phyloP scores from a whole-genome alignment of 1,140 invertebrate species.

The Aricia agestis region DNA sequence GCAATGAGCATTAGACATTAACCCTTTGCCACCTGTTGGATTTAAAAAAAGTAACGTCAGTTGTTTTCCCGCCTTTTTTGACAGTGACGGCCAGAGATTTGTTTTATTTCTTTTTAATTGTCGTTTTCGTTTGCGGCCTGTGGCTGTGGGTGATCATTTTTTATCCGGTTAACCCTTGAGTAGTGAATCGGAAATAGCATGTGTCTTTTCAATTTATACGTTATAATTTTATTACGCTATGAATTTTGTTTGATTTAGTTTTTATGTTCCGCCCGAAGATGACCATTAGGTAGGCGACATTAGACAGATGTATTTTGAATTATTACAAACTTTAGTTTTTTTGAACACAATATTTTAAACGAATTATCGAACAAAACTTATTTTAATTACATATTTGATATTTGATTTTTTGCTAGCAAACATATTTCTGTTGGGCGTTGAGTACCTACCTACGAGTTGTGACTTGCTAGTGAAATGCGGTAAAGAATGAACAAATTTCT shows the following conservation, averaged over 20 bases:
- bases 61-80: slow-evolving; percentile 62
- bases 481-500: no score
- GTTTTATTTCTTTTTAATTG: slow-evolving; percentile 76
- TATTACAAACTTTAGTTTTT: not conserved
- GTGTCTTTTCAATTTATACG: slow-evolving; percentile 52
- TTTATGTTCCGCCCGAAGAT: slow-evolving; percentile 19
- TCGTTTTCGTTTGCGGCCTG: slow-evolving; percentile 40
- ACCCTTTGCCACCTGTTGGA: slow-evolving; percentile 67
- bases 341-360: not conserved
- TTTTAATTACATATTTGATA: no score
- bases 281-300: slow-evolving; percentile 3
- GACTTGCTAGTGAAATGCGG: no score
- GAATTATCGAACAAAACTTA: not conserved
- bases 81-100: slow-evolving; percentile 57
- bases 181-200: slow-evolving; percentile 68
- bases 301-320: slow-evolving; percentile 12
- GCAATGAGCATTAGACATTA: slow-evolving; percentile 34
- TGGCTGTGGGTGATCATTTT: slow-evolving; percentile 39
- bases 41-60: slow-evolving; percentile 58
- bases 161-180: slow-evolving; percentile 56
- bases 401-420: no score
- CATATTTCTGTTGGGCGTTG: no score
- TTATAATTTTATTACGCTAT: slow-evolving; percentile 61
- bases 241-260: slow-evolving; percentile 35
- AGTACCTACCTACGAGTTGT: no score